Evolutionary conservation across 2,113 vertebrate genomes (phyloP), one percentile per base, ranked within the genome.

Genomic region (Riparia riparia): DNA sequence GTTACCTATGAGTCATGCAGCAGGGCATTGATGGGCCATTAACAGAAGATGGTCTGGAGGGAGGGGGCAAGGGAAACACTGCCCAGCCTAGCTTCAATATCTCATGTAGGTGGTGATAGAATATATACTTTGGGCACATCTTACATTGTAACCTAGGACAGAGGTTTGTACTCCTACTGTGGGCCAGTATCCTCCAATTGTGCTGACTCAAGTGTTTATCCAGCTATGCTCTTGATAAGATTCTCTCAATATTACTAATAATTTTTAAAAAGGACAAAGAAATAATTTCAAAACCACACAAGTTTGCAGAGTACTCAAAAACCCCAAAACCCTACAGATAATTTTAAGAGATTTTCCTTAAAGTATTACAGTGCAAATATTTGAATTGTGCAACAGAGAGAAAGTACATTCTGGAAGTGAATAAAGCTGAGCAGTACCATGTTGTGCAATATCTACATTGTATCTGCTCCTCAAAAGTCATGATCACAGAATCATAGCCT

Each of bases 181-280:
- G 6, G 15, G 45, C 17, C 24, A 44, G n/a, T 80, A 21, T 31
- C n/a, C n/a, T 77, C 83, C 25, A 80, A 2, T 13, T 57, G 42
- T 53, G 45, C 28, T 13, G 22, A 58, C 20, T 71, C 4, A 56
- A 14, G 16, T 19, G 26, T 22, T 82, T 51, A 66, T 18, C 18
- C 47, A 57, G 19, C 3, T 34, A 2, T 57, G 61, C 32, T 47
- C 28, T 53, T 65, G 14, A 25, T 25, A 69, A 4, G 2, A 37
- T 44, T 45, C 37, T 81, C 16, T 77, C 42, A 63, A 45, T 66
- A 32, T n/a, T 45, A 25, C 26, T 41, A 44, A 50, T 37, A 19
- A 7, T 39, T 39, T 31, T 7, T 9, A 0, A 34, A 72, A 78
- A 9, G 1, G 0, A 2, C 7, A 44, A 51, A 28, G 2, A 61